These are phyloP conservation scores for Palloptera scutellata DNA, from an alignment of 2,888 invertebrate genomes.

Conservation along the genomic window DNA sequence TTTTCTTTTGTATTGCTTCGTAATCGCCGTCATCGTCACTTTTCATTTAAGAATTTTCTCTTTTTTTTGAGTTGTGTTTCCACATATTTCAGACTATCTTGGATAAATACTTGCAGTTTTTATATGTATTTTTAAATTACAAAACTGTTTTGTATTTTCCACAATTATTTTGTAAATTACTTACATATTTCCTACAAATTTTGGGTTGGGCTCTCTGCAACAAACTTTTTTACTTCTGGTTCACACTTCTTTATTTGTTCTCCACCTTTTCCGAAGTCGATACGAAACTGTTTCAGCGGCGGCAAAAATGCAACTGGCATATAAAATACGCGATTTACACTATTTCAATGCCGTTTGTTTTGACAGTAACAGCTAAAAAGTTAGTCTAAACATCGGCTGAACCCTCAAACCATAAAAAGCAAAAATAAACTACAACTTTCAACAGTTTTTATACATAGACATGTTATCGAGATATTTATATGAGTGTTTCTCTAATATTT, in stretches of 20 bases:
- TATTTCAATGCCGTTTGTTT: too few species aligned
- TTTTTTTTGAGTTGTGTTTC: constrained; percentile 16
- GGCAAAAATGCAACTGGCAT: too few species aligned
- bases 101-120: background rate
- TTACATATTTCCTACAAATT: constrained; percentile 43
- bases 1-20: constrained; percentile 16
- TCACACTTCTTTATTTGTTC: constrained; percentile 17
- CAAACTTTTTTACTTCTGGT: constrained; percentile 26
- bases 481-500: too few species aligned
- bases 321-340: too few species aligned
- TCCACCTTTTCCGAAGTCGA: background rate
- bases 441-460: too few species aligned
- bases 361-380: too few species aligned
- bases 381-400: too few species aligned
- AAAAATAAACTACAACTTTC: too few species aligned
- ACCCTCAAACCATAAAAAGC: too few species aligned
- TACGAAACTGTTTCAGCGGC: too few species aligned
- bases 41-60: constrained; percentile 29
- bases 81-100: constrained; percentile 4
- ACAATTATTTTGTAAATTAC: constrained; percentile 39
- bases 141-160: background rate
- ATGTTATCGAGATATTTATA: too few species aligned
- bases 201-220: constrained; percentile 51
- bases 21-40: constrained; percentile 14
- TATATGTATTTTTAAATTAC: background rate